phyloP scores from a whole-genome alignment of 2,797 vertebrate species.

The Poliocrania exsul region DNA sequence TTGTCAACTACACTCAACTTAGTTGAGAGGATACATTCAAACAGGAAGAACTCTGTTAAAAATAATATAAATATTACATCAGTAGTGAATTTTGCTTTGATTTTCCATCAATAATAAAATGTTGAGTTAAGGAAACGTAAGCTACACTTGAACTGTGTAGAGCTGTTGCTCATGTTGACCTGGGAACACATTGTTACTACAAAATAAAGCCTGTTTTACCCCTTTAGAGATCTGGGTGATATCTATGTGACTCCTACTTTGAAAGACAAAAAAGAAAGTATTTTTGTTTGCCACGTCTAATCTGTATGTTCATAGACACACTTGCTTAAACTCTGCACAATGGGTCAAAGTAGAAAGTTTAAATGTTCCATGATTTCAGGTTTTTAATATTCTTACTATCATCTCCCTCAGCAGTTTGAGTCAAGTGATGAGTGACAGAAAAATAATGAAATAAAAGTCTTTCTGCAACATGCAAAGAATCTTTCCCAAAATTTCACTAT shows the following conservation, averaged over 20 bases:
- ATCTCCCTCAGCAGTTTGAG: neutral
- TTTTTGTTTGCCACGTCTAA: neutral
- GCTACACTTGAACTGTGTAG: neutral
- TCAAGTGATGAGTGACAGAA: neutral
- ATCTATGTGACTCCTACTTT: neutral
- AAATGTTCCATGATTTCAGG: fast-evolving
- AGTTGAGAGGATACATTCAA: neutral
- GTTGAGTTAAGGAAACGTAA: neutral
- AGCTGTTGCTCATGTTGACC: neutral
- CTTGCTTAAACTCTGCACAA: neutral
- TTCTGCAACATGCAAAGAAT: neutral
- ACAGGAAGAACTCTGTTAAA: neutral
- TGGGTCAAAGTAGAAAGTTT: neutral
- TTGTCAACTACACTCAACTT: neutral
- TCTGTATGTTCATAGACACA: neutral
- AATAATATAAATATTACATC: neutral
- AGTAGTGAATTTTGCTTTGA: neutral
- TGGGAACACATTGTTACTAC: neutral
- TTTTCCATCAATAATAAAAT: neutral
- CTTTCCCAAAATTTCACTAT: neutral
- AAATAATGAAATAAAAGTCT: neutral
- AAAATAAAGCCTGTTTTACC: neutral
- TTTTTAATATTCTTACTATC: neutral
- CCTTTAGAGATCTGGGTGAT: neutral
- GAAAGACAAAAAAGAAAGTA: neutral